Conservation (phyloP, 2,113 vertebrate genomes). For the Gadus macrocephalus region DNA sequence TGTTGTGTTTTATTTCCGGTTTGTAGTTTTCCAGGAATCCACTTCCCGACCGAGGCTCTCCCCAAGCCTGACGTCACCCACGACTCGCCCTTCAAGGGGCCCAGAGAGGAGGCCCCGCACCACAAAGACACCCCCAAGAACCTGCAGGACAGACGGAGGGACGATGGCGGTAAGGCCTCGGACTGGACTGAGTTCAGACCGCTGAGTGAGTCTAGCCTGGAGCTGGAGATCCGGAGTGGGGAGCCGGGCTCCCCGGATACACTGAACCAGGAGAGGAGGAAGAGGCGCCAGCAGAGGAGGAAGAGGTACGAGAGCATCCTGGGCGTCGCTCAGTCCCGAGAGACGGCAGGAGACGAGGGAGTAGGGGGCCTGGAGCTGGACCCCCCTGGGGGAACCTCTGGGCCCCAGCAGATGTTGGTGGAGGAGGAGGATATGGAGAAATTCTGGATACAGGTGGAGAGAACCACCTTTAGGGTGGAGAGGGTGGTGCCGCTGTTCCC, state of each 20-base stretch:
- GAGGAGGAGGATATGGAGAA: conserved; percentile 62
- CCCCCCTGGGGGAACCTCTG: conserved; percentile 16
- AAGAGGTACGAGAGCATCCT: conserved; percentile 59
- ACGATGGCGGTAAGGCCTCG: conserved; percentile 52
- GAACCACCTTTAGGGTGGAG: conserved; percentile 37
- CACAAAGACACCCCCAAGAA: conserved; percentile 29
- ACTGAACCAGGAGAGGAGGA: conserved; percentile 47
- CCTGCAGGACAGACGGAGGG: conserved; percentile 26
- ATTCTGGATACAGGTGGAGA: conserved; percentile 69
- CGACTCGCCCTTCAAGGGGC: conserved; percentile 40
- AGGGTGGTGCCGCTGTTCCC: conserved; percentile 37
- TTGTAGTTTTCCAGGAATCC: conserved; percentile 41
- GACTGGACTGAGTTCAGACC: conserved; percentile 60
- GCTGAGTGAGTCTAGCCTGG: not conserved
- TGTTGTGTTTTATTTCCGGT: not conserved
- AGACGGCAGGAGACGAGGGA: not conserved
- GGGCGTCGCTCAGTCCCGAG: conserved; percentile 38
- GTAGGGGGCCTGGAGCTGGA: not conserved
- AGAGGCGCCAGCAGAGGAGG: conserved; percentile 61
- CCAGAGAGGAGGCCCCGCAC: conserved; percentile 18
- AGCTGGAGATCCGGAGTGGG: not conserved
- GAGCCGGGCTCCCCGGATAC: conserved; percentile 21
- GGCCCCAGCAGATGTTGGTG: conserved; percentile 38
- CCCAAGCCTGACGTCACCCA: conserved; percentile 59
- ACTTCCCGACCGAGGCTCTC: conserved; percentile 31